A percentile compares a stretch with the other conserved stretches of the same genome.
These are phyloP conservation scores for Drosophila rubida DNA, from an alignment of 2,888 invertebrate genomes.

Conservation along the genomic window DNA sequence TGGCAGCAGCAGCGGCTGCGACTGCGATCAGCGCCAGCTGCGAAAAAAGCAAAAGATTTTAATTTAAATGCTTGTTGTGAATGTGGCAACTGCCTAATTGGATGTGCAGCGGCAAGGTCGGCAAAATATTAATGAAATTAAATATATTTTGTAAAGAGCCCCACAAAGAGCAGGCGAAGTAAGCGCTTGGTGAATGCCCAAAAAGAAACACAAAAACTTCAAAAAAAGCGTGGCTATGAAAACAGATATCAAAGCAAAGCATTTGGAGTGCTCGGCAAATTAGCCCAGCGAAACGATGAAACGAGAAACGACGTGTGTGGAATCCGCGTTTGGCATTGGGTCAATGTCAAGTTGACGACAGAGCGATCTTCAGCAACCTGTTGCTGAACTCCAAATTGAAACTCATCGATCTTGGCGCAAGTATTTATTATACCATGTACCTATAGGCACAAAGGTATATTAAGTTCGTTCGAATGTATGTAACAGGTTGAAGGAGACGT, in stretches of 20 bases:
- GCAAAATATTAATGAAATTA: conserved; percentile 6
- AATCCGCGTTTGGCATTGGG: conserved; percentile 67
- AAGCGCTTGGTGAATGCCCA: conserved; percentile 66
- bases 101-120: conserved; percentile 58
- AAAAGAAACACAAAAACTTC: conserved; percentile 64
- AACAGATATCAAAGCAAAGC: conserved; percentile 44
- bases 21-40: conserved; percentile 77
- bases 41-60: conserved; percentile 42
- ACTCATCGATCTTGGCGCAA: conserved; percentile 28
- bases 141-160: too few relatives aligned
- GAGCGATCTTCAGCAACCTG: conserved; percentile 21
- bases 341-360: conserved; percentile 72
- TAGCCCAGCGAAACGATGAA: conserved; percentile 36
- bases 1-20: conserved; percentile 41
- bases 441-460: too few relatives aligned
- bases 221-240: conserved; percentile 47
- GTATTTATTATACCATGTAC: background rate
- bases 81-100: conserved; percentile 46
- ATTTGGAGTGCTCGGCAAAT: conserved; percentile 34
- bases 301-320: conserved; percentile 62
- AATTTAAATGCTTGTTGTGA: too few relatives aligned
- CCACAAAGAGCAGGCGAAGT: too few relatives aligned
- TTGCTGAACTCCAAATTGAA: conserved; percentile 40
- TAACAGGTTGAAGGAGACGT: too few relatives aligned
- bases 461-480: too few relatives aligned